Conservation (phyloP, 2,113 vertebrate genomes). For the Microcebus griseorufus region DNA sequence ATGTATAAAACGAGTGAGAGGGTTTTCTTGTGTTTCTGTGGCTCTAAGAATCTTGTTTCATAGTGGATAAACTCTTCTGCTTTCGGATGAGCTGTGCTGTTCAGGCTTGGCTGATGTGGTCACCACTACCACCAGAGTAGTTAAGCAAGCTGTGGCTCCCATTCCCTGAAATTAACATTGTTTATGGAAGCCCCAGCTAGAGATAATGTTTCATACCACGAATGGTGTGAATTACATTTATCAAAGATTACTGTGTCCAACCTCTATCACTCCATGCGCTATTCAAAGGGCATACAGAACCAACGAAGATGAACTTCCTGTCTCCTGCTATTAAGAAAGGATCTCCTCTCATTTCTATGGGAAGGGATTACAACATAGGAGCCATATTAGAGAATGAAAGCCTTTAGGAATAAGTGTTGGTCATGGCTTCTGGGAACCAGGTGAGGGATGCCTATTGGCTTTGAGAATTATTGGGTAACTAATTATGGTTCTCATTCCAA, state of each 20-base stretch:
- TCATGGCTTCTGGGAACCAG: background rate
- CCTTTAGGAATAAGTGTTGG: background rate
- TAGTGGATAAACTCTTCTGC: background rate
- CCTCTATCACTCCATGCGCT: background rate
- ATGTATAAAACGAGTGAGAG: background rate
- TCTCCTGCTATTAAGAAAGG: background rate
- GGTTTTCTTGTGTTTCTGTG: background rate
- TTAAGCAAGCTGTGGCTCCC: background rate
- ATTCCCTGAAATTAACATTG: background rate
- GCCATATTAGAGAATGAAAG: background rate
- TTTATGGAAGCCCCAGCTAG: background rate
- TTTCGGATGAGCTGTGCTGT: background rate
- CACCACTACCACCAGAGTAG: background rate
- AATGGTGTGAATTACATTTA: background rate
- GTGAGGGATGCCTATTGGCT: background rate
- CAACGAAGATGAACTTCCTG: background rate
- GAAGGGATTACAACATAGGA: background rate
- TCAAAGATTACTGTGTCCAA: rapidly evolving
- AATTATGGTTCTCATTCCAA: background rate
- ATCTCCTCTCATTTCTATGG: background rate
- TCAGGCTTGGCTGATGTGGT: background rate
- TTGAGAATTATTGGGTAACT: background rate
- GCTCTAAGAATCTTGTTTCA: background rate
- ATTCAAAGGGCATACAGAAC: background rate
- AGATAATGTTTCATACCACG: background rate